Base-by-base conservation (phyloP, 2,113 vertebrate species). In the Redunca redunca region DNA sequence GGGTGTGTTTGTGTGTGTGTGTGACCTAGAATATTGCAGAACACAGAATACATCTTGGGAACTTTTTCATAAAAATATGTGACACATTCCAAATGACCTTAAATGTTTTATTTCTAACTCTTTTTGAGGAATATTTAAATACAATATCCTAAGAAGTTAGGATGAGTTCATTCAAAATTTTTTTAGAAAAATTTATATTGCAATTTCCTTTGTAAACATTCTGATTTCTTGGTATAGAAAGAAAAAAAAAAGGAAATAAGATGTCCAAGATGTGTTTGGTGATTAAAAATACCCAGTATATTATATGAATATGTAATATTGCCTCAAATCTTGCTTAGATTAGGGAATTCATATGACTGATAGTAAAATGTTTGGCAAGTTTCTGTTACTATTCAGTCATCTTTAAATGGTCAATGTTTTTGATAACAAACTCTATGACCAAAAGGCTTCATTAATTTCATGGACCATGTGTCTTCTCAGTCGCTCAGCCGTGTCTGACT, bases 21-120 rank as follows among this genome's bases (percentile, higher is more conserved):
- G 36, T 43, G 36, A 88, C 9, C 13, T n/a, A n/a, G 16, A 40
- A 2, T 85, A n/a, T 9, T 93, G 1, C 3, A 83, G 40, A 88
- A 58, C 11, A 88, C 2, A 87, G 33, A 88, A 64, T 25, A 78
- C 17, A 46, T 3, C 13, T 23, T 58, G 21, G 25, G 23, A 94
- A 94, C 3, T 89, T 85, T 81, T 74, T 40, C 5, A 52, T 91
- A 57, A 93, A 67, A 97, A 97, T 92, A 64, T 25, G 6, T 50
- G 36, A 60, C 26, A 78, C 3, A 86, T 85, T 89, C 78, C 15
- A 86, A 55, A 48, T 62, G 21, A 82, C 2, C 2, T 17, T 50
- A n/a, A 23, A 7, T 86, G 13, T 89, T 83, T 62, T 90, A n/a
- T 53, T 83, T 91, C 23, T 78, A 36, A 43, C 19, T 83, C 6